Conservation (phyloP, 1,140 invertebrate genomes). For the Trichoplusia ni region DNA sequence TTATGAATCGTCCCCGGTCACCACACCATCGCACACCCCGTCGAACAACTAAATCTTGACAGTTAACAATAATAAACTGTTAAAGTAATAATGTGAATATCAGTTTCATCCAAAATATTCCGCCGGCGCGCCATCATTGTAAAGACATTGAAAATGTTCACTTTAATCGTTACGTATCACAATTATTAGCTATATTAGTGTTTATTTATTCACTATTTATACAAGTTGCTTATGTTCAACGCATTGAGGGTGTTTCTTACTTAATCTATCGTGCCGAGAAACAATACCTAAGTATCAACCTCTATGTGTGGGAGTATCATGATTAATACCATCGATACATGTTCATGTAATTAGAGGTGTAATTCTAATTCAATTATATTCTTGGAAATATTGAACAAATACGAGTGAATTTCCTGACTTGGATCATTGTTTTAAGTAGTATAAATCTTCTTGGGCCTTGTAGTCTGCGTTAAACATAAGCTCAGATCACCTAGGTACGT, state of each 20-base stretch:
- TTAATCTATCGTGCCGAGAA: too few relatives aligned
- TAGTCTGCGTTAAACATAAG: background rate
- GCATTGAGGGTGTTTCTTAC: background rate
- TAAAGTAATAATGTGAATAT: slow-evolving; percentile 67
- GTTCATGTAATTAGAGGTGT: too few relatives aligned
- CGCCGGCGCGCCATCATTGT: slow-evolving; percentile 65
- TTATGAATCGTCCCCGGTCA: background rate
- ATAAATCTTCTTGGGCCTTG: background rate
- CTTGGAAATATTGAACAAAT: too few relatives aligned
- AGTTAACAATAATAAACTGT: slow-evolving; percentile 79
- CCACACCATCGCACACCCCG: slow-evolving; percentile 27
- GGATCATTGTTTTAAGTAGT: too few relatives aligned
- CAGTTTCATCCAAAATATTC: slow-evolving; percentile 66
- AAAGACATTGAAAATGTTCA: slow-evolving; percentile 72
- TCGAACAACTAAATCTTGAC: slow-evolving; percentile 55
- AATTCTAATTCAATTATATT: too few relatives aligned
- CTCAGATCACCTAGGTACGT: background rate
- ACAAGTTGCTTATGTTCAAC: background rate
- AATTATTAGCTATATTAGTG: slow-evolving; percentile 58
- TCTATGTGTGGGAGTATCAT: too few relatives aligned
- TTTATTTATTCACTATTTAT: background rate
- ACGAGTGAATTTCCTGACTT: too few relatives aligned
- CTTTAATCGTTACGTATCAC: slow-evolving; percentile 69
- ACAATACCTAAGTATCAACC: too few relatives aligned
- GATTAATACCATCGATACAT: too few relatives aligned